Evolutionary conservation across 2,797 vertebrate species (phyloP).

Genomic region (Pseudomugil gertrudae): DNA sequence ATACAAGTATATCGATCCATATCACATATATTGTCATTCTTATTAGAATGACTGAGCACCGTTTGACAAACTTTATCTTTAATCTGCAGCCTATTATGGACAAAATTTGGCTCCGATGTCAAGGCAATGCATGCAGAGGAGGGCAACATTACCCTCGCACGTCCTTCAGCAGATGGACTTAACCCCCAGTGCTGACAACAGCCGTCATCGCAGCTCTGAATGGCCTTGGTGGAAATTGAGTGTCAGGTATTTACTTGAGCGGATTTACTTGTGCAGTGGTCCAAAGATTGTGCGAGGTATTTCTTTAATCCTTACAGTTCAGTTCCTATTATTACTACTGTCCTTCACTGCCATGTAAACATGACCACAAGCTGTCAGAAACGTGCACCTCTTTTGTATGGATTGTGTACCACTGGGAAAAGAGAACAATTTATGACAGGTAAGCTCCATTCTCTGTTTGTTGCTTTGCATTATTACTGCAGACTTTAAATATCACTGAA

Average conservation of each 20-base stretch:
- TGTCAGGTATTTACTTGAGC: conserved; percentile 76
- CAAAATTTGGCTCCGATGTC: background rate
- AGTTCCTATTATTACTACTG: conserved; percentile 29
- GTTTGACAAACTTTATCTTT: conserved; percentile 33
- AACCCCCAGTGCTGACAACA: conserved; percentile 64
- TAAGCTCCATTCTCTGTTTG: conserved; percentile 2
- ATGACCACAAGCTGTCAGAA: conserved; percentile 16
- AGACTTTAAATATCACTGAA: background rate
- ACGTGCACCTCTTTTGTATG: conserved; percentile 17
- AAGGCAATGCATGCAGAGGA: conserved; percentile 47
- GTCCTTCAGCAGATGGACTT: conserved; percentile 70
- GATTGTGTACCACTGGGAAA: conserved; percentile 7
- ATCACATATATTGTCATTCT: conserved; percentile 12
- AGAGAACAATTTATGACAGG: background rate
- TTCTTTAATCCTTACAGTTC: conserved; percentile 66
- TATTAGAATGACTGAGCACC: background rate
- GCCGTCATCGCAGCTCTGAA: conserved; percentile 45
- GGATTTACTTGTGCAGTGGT: conserved; percentile 61
- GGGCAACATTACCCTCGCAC: conserved; percentile 41
- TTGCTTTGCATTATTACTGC: background rate
- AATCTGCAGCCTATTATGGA: conserved; percentile 19
- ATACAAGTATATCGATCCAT: background rate
- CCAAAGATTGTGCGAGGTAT: conserved; percentile 51
- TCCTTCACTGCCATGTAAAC: conserved; percentile 50
- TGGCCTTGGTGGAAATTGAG: conserved; percentile 63